Conservation (phyloP, 1,140 invertebrate species). For the Planococcus citri region DNA sequence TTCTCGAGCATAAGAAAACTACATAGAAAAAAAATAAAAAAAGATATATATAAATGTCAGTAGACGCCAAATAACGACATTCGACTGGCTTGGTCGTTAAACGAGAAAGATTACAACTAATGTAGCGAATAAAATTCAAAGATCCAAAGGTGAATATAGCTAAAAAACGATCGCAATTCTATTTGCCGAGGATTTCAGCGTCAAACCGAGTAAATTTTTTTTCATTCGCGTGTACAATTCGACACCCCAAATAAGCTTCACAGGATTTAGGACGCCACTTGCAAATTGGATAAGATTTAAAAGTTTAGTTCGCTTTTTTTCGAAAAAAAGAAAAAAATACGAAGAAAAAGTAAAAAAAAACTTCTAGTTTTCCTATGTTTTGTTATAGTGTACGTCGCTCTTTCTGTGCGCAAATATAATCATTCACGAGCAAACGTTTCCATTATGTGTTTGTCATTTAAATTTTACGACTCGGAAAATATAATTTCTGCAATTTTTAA, state of each 20-base stretch:
- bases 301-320: neutral
- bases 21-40: neutral
- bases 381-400: neutral
- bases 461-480: slow-evolving; percentile 19
- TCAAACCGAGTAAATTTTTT: neutral
- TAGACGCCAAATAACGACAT: neutral
- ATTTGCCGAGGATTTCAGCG: neutral
- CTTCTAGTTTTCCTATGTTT: neutral
- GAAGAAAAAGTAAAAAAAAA: neutral
- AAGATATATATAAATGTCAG: too few relatives aligned
- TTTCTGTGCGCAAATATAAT: neutral
- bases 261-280: slow-evolving; percentile 15
- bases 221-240: neutral
- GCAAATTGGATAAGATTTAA: slow-evolving; percentile 16
- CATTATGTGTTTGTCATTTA: slow-evolving; percentile 4
- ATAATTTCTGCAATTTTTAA: neutral
- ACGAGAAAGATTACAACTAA: neutral
- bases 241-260: neutral
- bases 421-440: neutral
- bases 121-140: slow-evolving; percentile 4
- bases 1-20: neutral
- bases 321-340: neutral
- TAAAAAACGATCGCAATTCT: neutral
- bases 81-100: neutral
- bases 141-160: neutral